A percentile compares a stretch with the other conserved stretches of the same genome.
Evolutionary conservation across 2,888 invertebrate genomes (phyloP).

Genomic region (Ariolimax columbianus): DNA sequence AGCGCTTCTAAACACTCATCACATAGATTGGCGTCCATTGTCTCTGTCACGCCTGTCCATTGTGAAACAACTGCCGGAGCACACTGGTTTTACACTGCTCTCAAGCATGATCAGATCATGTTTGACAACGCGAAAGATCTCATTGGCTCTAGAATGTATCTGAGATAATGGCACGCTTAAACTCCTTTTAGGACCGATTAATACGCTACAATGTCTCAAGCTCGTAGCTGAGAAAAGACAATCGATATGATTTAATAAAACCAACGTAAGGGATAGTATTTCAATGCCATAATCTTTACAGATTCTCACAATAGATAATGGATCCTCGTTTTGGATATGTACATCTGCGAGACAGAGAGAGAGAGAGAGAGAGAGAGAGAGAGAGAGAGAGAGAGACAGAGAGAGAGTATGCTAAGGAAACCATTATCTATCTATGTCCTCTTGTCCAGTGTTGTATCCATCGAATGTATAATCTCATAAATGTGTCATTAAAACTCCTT

Average conservation of each 20-base stretch:
- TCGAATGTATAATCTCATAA: too few relatives aligned
- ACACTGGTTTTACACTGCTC: background rate
- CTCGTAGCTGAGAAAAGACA: background rate
- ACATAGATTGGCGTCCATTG: background rate
- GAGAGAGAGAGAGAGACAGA: too few relatives aligned
- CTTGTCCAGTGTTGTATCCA: too few relatives aligned
- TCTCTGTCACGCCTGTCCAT: background rate
- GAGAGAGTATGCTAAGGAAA: too few relatives aligned
- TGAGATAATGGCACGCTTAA: background rate
- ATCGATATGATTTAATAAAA: conserved; percentile 14
- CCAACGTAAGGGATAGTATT: background rate
- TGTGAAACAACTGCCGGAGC: background rate
- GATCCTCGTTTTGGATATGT: too few relatives aligned
- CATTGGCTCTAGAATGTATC: background rate
- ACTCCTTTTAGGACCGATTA: conserved; percentile 7
- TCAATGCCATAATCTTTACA: background rate
- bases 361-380: too few relatives aligned
- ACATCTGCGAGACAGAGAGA: too few relatives aligned
- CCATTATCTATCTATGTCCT: too few relatives aligned
- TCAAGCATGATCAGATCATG: background rate
- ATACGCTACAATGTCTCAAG: background rate
- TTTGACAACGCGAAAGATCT: background rate
- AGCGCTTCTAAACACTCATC: background rate
- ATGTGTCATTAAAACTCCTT: too few relatives aligned
- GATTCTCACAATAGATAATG: background rate